Base-by-base conservation (phyloP, 2,888 invertebrate species). In the Dichetophora obliterata region DNA sequence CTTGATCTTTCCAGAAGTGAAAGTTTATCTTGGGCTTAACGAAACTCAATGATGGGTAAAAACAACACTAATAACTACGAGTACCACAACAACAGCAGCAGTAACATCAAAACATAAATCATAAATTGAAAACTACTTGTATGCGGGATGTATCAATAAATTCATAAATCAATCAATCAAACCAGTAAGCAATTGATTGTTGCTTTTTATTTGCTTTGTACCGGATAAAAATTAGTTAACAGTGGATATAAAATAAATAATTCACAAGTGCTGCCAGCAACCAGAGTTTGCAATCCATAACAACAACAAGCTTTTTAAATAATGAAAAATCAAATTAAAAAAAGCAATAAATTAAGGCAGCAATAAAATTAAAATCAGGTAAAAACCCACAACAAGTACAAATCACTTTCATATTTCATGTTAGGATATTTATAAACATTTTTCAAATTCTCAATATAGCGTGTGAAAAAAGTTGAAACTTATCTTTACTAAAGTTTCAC, bases 91-190 rank as follows among this genome's bases (percentile, higher is more conserved):
- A 43, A 43, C 43, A 43, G 2, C 43, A 43, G 14, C 43, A 43
- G 2, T 6, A 43, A 43, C 43, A 43, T 2, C 43, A 11, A 43
- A 9, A 65, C 5, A 65, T 34, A 65, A 65, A 34, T 24, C 11
- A 37, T 34, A 65, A 65, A 0, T 65, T 65, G 63, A 65, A 31
- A 65, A 27, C 27, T 59, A 16, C 14, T 19, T 59, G 24, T 27
- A 59, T 59, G 59, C 27, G 59, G 59, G 59, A 27, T 27, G 59
- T 27, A 8, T 34, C 34, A 31, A 65, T 37, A 37, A 37, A 31
- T 31, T 3, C 31, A 63, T 63, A 37, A 65, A 65, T 65, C 11
- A 16, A 65, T 65, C 27, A 65, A 65, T 65, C 63, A 65, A 65
- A 14, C 9, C 16, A n/a, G 31, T 19, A 14, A 34, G 3, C 43